Evolutionary conservation across 2,888 invertebrate species (phyloP).

Genomic region (Lepeophtheirus nordmannii): DNA sequence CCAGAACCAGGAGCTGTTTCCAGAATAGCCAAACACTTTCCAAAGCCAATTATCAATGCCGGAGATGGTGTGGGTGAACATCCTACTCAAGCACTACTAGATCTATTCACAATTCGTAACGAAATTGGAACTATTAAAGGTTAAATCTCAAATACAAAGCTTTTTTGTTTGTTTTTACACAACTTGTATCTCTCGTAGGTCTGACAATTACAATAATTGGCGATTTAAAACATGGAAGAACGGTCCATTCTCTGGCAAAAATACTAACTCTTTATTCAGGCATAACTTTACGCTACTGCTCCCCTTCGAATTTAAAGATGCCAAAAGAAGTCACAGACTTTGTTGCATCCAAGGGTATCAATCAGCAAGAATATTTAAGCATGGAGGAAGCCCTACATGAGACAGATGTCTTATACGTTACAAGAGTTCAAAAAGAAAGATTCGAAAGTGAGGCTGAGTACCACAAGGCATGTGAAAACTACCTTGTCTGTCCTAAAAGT

Average conservation of each 20-base stretch:
- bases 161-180: background rate
- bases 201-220: slow-evolving; percentile 95
- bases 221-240: slow-evolving; percentile 90
- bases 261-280: slow-evolving; percentile 80
- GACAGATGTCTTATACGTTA: slow-evolving; percentile 96
- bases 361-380: slow-evolving; percentile 30
- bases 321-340: slow-evolving; percentile 67
- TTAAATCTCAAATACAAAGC: background rate
- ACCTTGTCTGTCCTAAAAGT: slow-evolving; percentile 79
- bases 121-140: slow-evolving; percentile 67
- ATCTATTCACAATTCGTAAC: slow-evolving; percentile 93
- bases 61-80: slow-evolving; percentile 95
- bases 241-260: slow-evolving; percentile 89
- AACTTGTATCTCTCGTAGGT: slow-evolving; percentile 37
- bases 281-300: slow-evolving; percentile 54
- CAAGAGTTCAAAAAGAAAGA: slow-evolving; percentile 86
- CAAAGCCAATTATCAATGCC: slow-evolving; percentile 89
- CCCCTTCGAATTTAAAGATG: slow-evolving; percentile 73
- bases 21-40: slow-evolving; percentile 63
- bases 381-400: slow-evolving; percentile 74
- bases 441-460: slow-evolving; percentile 71
- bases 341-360: slow-evolving; percentile 58
- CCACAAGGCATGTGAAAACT: slow-evolving; percentile 68
- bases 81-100: slow-evolving; percentile 91
- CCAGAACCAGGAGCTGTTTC: slow-evolving; percentile 46